These are phyloP conservation scores for Psilanteris sp. DNA, from an alignment of 1,140 invertebrate species.

Conservation along the genomic window DNA sequence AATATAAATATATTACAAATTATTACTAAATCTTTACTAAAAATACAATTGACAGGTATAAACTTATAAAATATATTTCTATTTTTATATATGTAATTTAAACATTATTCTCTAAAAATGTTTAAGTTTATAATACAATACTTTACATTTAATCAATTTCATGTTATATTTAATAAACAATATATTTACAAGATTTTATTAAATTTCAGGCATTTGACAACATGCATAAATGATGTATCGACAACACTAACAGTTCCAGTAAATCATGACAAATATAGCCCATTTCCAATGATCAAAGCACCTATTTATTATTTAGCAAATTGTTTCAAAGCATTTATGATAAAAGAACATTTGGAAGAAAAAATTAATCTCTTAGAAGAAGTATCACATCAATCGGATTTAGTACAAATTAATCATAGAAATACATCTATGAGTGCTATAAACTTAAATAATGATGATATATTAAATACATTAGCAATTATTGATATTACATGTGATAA, in stretches of 20 bases:
- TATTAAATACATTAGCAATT: neutral
- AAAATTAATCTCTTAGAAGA: conserved; percentile 12
- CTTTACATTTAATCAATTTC: too few relatives aligned
- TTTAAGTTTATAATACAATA: too few relatives aligned
- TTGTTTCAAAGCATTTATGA: conserved; percentile 36
- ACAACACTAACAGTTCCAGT: conserved; percentile 21
- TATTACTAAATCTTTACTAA: too few relatives aligned
- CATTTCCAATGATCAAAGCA: conserved; percentile 37
- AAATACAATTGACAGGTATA: too few relatives aligned
- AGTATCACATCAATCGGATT: conserved; percentile 12
- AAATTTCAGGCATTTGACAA: conserved; percentile 59
- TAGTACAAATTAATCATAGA: neutral
- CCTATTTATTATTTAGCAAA: conserved; percentile 37
- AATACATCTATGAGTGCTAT: neutral
- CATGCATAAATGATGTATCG: conserved; percentile 64
- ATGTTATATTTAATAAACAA: too few relatives aligned
- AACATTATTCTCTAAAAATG: neutral
- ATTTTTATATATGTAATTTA: neutral
- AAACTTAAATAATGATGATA: neutral
- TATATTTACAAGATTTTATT: too few relatives aligned
- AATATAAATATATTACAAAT: neutral
- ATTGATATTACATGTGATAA: conserved; percentile 22
- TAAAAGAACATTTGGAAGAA: conserved; percentile 18
- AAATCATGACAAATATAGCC: conserved; percentile 25
- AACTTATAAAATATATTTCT: too few relatives aligned